phyloP scores from a whole-genome alignment of 2,888 invertebrate genomes.

The Eucriotettix oculatus region DNA sequence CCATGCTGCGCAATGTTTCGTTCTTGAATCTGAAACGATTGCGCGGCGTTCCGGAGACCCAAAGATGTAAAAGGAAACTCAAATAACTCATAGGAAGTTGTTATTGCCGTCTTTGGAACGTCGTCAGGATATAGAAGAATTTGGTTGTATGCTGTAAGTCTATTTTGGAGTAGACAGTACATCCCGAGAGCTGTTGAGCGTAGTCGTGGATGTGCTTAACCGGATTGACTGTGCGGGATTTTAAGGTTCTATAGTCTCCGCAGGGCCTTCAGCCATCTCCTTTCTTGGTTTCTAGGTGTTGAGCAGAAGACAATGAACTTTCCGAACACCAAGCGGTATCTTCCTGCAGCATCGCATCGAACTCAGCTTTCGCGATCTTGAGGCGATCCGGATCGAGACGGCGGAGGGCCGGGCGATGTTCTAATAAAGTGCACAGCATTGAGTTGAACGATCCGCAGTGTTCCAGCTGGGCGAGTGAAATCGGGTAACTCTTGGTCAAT shows the following conservation, averaged over 20 bases:
- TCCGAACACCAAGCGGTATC: constrained; percentile 18
- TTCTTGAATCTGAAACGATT: too few relatives aligned
- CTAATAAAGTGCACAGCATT: background rate
- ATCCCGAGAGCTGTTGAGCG: constrained; percentile 15
- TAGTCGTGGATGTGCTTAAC: constrained; percentile 20
- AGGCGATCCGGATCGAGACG: constrained; percentile 16
- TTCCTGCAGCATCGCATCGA: constrained; percentile 16
- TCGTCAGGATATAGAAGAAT: constrained; percentile 22
- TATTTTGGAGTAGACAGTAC: constrained; percentile 17
- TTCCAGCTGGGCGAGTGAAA: background rate
- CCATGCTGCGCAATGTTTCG: too few relatives aligned
- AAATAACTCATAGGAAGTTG: constrained; percentile 22
- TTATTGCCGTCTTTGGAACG: constrained; percentile 22
- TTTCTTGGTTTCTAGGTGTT: constrained; percentile 19
- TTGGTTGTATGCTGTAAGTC: constrained; percentile 23
- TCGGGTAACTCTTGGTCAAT: background rate
- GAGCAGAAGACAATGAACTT: constrained; percentile 20
- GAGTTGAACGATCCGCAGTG: background rate
- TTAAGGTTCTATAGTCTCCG: constrained; percentile 22
- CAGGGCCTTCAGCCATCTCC: constrained; percentile 21
- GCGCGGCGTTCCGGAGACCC: too few relatives aligned
- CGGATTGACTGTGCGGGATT: constrained; percentile 20
- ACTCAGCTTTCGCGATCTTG: constrained; percentile 17
- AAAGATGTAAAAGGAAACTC: constrained; percentile 18
- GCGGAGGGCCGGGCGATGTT: background rate